phyloP scores from a whole-genome alignment of 1,140 invertebrate species.

The Drosophila elegans region DNA sequence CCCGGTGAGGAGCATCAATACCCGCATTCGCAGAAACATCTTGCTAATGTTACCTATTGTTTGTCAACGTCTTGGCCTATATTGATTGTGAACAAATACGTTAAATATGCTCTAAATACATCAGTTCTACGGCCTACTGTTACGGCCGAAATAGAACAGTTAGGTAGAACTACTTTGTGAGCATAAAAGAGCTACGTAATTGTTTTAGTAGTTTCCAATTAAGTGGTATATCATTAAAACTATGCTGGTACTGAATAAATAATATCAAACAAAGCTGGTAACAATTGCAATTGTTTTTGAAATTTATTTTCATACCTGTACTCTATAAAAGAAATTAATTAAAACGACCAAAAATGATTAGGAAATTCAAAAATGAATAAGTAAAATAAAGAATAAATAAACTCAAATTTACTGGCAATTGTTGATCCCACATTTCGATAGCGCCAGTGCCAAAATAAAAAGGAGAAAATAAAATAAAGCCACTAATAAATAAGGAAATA shows the following conservation, averaged over 20 bases:
- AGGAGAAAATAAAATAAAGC: slow-evolving; percentile 43
- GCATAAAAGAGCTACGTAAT: background rate
- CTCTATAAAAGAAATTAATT: slow-evolving; percentile 58
- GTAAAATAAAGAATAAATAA: slow-evolving; percentile 47
- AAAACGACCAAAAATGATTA: slow-evolving; percentile 55
- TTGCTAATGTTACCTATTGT: background rate
- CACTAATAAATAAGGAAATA: slow-evolving; percentile 68
- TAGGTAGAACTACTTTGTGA: no score
- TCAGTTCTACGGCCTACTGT: background rate
- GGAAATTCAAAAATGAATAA: slow-evolving; percentile 41
- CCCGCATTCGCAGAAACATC: slow-evolving; percentile 7
- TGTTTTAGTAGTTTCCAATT: slow-evolving; percentile 2
- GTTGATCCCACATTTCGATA: slow-evolving; percentile 65
- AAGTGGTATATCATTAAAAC: slow-evolving; percentile 33
- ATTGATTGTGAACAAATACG: background rate
- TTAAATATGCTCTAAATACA: background rate
- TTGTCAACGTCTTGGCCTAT: no score
- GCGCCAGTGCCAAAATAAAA: slow-evolving; percentile 29
- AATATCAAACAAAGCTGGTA: slow-evolving; percentile 3
- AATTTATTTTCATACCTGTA: slow-evolving; percentile 9
- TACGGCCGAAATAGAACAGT: background rate
- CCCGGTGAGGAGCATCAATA: slow-evolving; percentile 8
- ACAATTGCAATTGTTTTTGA: slow-evolving; percentile 10
- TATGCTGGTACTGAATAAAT: slow-evolving; percentile 43
- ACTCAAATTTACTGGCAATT: slow-evolving; percentile 41